phyloP scores from a whole-genome alignment of 2,113 vertebrate genomes.

The Heterotilapia buettikoferi region DNA sequence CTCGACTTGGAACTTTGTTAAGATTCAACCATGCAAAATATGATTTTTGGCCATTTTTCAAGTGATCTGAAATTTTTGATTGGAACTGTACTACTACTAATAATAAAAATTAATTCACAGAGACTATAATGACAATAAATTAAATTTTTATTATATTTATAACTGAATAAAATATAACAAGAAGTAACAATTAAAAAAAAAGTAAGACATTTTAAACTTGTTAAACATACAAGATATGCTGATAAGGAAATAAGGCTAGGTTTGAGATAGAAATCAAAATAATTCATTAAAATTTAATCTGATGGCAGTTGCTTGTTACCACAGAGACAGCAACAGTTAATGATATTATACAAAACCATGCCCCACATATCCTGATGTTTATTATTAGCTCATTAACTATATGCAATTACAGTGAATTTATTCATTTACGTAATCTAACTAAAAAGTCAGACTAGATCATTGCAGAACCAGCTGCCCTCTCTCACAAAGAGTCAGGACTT shows the following conservation, averaged over 20 bases:
- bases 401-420: not conserved
- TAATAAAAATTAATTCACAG: not conserved
- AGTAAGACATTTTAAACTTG: not conserved
- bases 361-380: not conserved
- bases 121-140: not conserved
- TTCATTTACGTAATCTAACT: not conserved
- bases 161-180: not conserved
- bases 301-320: not conserved
- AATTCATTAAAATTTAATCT: not conserved
- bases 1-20: not conserved
- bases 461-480: not conserved
- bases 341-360: not conserved
- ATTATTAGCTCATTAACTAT: not conserved
- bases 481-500: not conserved
- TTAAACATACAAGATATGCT: not conserved
- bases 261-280: not conserved
- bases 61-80: not conserved
- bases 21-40: not conserved
- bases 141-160: not conserved
- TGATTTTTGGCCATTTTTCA: not conserved
- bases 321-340: not conserved
- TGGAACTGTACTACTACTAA: not conserved
- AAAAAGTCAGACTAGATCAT: not conserved
- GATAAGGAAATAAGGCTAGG: too few relatives aligned
- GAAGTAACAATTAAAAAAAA: not conserved